Evolutionary conservation across 2,797 vertebrate species (phyloP).

Genomic region (Peromyscus eremicus): DNA sequence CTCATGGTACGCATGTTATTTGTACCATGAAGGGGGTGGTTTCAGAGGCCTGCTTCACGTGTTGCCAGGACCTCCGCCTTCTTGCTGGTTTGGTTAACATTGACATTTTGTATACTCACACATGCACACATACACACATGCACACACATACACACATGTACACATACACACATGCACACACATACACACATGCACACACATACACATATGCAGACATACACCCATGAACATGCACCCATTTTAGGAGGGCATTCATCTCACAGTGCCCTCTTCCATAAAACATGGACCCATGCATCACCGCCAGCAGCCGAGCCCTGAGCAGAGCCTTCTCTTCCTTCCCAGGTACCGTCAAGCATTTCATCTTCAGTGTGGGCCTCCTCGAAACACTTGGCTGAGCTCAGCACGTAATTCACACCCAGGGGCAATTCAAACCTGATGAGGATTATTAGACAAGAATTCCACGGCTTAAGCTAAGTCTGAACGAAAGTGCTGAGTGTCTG

Average conservation of each 20-base stretch:
- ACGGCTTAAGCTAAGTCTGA: not conserved
- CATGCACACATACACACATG: too few relatives aligned
- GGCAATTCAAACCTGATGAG: not conserved
- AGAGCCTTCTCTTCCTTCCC: not conserved
- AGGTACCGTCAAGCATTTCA: fast-evolving
- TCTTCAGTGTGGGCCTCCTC: fast-evolving
- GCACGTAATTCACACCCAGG: not conserved
- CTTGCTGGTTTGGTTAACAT: not conserved
- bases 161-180: too few relatives aligned
- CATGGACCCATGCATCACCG: not conserved
- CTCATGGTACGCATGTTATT: not conserved
- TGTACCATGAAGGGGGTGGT: fast-evolving
- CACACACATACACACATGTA: too few relatives aligned
- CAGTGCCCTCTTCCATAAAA: not conserved
- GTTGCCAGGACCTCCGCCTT: not conserved
- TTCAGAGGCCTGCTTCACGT: not conserved
- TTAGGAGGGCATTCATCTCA: not conserved
- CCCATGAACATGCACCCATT: too few relatives aligned
- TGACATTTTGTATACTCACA: not conserved
- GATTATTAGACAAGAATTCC: not conserved
- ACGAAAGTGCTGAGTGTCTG: not conserved
- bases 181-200: too few relatives aligned
- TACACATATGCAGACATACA: too few relatives aligned
- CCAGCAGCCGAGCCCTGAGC: not conserved
- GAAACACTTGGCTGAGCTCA: not conserved